Evolutionary conservation across 2,888 invertebrate species (phyloP).

Genomic region (Clunio marinus): DNA sequence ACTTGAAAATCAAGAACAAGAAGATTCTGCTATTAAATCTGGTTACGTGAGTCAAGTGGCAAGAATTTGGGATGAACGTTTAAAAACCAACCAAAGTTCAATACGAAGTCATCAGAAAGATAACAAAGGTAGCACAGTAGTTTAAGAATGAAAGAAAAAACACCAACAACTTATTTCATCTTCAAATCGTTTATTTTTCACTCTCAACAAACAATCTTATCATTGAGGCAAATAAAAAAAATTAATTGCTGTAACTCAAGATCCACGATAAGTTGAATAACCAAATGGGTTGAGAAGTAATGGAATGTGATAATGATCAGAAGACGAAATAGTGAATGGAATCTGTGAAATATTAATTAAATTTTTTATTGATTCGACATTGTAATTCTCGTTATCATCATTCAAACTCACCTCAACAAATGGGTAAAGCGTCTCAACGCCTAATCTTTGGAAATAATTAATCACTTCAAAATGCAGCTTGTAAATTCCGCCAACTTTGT

Average conservation of each 20-base stretch:
- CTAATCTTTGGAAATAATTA: constrained; percentile 61
- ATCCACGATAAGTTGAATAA: constrained; percentile 72
- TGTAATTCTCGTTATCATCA: not conserved
- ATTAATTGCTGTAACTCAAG: constrained; percentile 47
- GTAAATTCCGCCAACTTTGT: constrained; percentile 64
- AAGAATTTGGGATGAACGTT: constrained; percentile 20
- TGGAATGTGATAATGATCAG: constrained; percentile 71
- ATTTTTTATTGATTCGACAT: constrained; percentile 13
- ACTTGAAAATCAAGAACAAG: constrained; percentile 2
- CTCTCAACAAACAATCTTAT: constrained; percentile 45
- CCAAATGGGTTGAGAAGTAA: constrained; percentile 70
- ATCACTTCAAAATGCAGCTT: constrained; percentile 71
- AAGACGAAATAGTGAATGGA: constrained; percentile 62
- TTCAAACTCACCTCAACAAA: constrained; percentile 62
- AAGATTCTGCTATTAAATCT: constrained; percentile 4
- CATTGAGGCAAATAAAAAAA: constrained; percentile 40
- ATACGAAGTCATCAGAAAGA: constrained; percentile 14
- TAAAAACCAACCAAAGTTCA: not conserved
- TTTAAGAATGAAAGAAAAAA: no score
- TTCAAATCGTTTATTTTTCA: not conserved
- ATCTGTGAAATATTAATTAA: constrained; percentile 60
- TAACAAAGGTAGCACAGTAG: constrained; percentile 6
- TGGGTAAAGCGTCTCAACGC: constrained; percentile 66
- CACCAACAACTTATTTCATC: not conserved
- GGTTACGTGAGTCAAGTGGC: constrained; percentile 31